Conservation (phyloP, 2,888 invertebrate species). For the Leptopilina syphax region DNA sequence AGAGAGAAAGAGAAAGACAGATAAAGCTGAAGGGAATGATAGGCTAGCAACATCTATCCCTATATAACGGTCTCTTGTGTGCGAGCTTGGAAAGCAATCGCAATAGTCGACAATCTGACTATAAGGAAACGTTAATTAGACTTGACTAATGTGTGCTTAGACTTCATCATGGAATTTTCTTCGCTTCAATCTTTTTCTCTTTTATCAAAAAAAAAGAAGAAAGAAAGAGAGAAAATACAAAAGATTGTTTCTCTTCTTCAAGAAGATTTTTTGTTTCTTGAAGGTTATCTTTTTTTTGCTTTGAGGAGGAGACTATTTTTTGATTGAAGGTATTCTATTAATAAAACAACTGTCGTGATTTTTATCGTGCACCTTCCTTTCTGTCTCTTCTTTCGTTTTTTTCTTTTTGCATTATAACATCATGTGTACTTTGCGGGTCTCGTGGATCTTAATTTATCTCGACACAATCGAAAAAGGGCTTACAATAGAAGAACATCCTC, state of each 20-base stretch:
- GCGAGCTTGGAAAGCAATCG: constrained; percentile 25
- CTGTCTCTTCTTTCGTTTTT: too few relatives aligned
- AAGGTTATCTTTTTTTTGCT: too few relatives aligned
- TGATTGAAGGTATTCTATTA: not conserved
- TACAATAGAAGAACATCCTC: constrained; percentile 38
- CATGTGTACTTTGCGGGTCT: constrained; percentile 34
- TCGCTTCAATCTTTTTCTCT: not conserved
- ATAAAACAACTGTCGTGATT: constrained; percentile 17
- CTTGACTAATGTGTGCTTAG: constrained; percentile 27
- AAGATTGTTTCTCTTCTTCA: too few relatives aligned
- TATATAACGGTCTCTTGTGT: constrained; percentile 21
- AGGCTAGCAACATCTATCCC: constrained; percentile 29
- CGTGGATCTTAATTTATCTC: constrained; percentile 40
- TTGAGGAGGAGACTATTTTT: too few relatives aligned
- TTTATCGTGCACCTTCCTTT: constrained; percentile 1
- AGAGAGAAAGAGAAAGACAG: constrained; percentile 14
- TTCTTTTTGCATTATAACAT: constrained; percentile 1
- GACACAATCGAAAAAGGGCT: constrained; percentile 25
- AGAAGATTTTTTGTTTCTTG: too few relatives aligned
- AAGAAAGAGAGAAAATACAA: too few relatives aligned
- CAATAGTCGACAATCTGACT: constrained; percentile 36
- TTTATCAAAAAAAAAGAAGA: not conserved
- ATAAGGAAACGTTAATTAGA: constrained; percentile 38
- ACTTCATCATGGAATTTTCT: constrained; percentile 13
- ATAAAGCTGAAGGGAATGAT: constrained; percentile 24